Base-by-base conservation (phyloP, 2,113 vertebrate genomes). In the Hiodon tergisus region DNA sequence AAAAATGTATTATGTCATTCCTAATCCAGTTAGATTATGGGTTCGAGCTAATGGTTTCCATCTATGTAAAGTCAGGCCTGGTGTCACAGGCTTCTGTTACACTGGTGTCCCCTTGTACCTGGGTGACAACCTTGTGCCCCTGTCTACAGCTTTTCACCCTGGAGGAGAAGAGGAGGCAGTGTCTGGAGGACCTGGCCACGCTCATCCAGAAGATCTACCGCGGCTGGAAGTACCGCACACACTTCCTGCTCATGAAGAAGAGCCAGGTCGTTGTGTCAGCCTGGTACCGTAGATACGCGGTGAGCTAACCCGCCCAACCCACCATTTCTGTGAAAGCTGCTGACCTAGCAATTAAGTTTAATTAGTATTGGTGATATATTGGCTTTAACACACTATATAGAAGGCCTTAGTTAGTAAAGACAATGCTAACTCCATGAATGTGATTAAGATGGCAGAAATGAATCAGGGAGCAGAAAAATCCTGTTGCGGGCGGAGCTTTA, bases 171-270 rank as follows among this genome's bases (percentile, higher is more conserved):
- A 91, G 97, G 79, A 94, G 93, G 81, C 91, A 92, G 47, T 92
- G 97, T 7, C 83, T 99, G 55, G 90, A 98, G 76, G 94, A 97
- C 83, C 86, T 99, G 76, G 97, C 97, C 71, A 92, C 95, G 0
- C 94, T 99, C 48, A 98, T 99, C 83, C 95, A 88, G 85, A 99
- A 99, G 89, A 96, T 98, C 85, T 99, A 97, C 80, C 92, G 95
- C 4, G 97, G 97, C 0, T 98, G 96, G 96, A 98, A 95, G 81
- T 93, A 93, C 71, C 94, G 94, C 65, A 94, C 86, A 2, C 92
- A 84, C 69, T 99, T 98, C 84, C 87, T 97, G 79, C 86, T 98
- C 14, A 91, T 98, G 90, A 98, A 95, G 3, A 91, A 86, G 79
- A 96, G 97, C 86, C 96, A 99, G 83, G 86, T 97, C 5, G 93